Evolutionary conservation across 2,888 invertebrate species (phyloP).

Genomic region (Salpingus planirostris): DNA sequence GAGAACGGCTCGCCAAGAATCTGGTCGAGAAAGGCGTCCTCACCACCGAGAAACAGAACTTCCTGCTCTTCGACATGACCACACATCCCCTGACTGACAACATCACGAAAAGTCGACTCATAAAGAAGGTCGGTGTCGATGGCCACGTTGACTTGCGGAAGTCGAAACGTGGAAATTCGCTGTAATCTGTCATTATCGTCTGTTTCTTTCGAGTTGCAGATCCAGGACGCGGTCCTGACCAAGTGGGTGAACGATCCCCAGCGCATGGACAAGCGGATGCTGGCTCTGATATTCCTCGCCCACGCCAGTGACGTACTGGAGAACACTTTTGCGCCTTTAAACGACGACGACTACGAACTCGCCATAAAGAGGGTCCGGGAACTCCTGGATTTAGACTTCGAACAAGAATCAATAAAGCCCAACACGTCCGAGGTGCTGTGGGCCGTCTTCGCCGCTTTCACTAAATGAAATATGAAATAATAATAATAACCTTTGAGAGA

Average conservation of each 20-base stretch:
- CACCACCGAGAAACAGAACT: constrained; percentile 99
- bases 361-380: constrained; percentile 96
- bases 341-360: constrained; percentile 95
- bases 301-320: constrained; percentile 98
- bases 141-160: too few species aligned
- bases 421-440: constrained; percentile 92
- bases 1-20: constrained; percentile 98
- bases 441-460: constrained; percentile 98
- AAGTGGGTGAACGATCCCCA: constrained; percentile 97
- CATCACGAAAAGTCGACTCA: constrained; percentile 88
- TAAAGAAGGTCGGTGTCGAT: constrained; percentile 85
- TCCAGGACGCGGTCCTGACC: constrained; percentile 92
- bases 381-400: constrained; percentile 93
- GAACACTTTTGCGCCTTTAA: constrained; percentile 97
- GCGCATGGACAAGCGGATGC: constrained; percentile 90
- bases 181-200: too few species aligned
- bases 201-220: constrained; percentile 46
- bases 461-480: constrained; percentile 60
- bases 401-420: constrained; percentile 87
- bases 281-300: constrained; percentile 89
- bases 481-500: too few species aligned
- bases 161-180: too few species aligned
- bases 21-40: constrained; percentile 98
- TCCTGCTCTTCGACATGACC: constrained; percentile 99
- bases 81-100: constrained; percentile 98